Base-by-base conservation (phyloP, 2,113 vertebrate genomes). In the Rhinopomastus cyanomelas region DNA sequence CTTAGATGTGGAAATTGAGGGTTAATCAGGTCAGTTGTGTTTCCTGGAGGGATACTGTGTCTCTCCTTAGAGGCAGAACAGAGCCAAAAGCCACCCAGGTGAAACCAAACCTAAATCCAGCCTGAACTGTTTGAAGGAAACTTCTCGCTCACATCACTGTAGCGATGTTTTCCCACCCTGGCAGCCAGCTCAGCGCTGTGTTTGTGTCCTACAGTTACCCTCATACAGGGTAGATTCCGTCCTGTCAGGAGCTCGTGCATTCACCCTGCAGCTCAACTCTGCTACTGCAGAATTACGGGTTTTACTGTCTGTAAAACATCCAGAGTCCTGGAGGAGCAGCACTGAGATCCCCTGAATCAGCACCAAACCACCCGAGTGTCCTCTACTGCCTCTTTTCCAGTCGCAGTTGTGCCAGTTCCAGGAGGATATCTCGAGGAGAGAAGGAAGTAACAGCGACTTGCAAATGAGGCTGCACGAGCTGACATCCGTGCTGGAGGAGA, bases 381-480 rank as follows among this genome's bases (percentile, higher is more conserved):
- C 29, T 75, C 71, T 29, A 16, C 26, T 3, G 0, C 11, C 0
- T 87, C 9, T 59, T 64, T 46, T 74, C 6, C 56, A 99, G 99
- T 81, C 97, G 52, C 98, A 99, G 96, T 67, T 99, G 34, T 96
- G 95, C 12, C 98, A 95, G 27, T 97, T 98, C 94, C 98, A 98
- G 96, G 98, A 97, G 17, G 98, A 99, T 64, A 79, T 98, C 82
- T 97, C 94, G 12, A 95, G 95, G 87, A 97, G 85, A 90, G 95
- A 95, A 81, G 87, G 85, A 89, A 97, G 94, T 23, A 98, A 98
- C 66, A 97, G 92, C 5, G 98, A 98, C 67, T 96, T 99, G 85
- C 98, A 99, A 69, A 97, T 99, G 84, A 98, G 96, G 68, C 90
- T 99, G 96, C 97, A 97, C 0, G 98, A 99, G 94, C 97, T 99